A percentile compares a stretch with the other conserved stretches of the same genome.
Evolutionary conservation across 2,797 vertebrate species (phyloP).

Genomic region (Antrozous pallidus): DNA sequence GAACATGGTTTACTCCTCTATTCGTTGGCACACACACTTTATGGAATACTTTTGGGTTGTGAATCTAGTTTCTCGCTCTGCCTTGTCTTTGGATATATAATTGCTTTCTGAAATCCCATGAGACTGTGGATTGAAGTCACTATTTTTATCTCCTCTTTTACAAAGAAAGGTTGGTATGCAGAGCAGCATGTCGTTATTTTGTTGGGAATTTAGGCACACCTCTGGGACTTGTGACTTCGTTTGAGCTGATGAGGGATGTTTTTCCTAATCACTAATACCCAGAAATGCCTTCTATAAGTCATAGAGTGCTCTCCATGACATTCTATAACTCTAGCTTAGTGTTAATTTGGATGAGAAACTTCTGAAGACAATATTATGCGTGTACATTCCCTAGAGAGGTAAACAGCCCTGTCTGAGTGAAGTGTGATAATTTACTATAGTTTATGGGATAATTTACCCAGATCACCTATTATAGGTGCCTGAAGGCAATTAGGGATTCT

Average conservation of each 20-base stretch:
- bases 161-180: not conserved
- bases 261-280: not conserved
- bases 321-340: not conserved
- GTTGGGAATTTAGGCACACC: not conserved
- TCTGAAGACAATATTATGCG: not conserved
- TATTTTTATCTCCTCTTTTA: not conserved
- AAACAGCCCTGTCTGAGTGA: not conserved
- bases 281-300: not conserved
- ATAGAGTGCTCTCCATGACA: not conserved
- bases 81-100: not conserved
- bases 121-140: not conserved
- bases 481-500: not conserved
- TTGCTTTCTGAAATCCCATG: not conserved
- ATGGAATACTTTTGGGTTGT: not conserved
- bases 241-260: not conserved
- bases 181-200: not conserved
- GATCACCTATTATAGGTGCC: not conserved
- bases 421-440: not conserved
- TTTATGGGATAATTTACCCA: not conserved
- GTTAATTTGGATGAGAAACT: not conserved
- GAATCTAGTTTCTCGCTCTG: not conserved
- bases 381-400: not conserved
- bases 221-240: not conserved
- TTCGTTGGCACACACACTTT: not conserved
- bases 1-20: not conserved